A percentile compares a stretch with the other conserved stretches of the same genome.
Evolutionary conservation across 2,113 vertebrate species (phyloP).

Genomic region (Oreochromis spilurus): DNA sequence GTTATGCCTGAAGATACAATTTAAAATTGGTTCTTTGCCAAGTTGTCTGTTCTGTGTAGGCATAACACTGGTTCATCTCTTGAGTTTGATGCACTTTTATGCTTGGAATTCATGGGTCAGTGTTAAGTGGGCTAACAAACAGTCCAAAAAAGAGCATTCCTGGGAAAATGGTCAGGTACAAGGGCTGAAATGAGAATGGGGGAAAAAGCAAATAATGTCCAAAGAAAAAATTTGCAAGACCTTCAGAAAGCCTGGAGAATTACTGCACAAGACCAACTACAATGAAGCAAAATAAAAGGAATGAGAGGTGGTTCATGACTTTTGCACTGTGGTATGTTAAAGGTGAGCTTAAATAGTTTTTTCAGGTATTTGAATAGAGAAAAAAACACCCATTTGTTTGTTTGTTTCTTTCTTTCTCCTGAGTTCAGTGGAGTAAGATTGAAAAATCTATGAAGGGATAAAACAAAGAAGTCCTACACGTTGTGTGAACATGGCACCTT

Average conservation of each 20-base stretch:
- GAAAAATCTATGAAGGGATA: conserved; percentile 58
- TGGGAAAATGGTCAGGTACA: no score
- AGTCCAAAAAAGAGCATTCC: no score
- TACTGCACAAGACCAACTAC: background rate
- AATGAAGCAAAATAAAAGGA: background rate
- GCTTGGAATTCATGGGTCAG: background rate
- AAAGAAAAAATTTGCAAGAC: background rate
- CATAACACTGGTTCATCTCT: background rate
- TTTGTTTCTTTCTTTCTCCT: background rate
- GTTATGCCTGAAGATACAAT: background rate
- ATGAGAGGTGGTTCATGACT: background rate
- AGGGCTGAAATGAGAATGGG: no score
- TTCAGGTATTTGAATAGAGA: background rate
- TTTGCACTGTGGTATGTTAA: background rate
- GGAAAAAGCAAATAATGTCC: no score
- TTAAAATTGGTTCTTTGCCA: background rate
- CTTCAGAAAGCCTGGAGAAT: background rate
- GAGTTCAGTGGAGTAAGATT: conserved; percentile 19
- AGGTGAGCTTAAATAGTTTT: background rate
- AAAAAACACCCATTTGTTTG: background rate
- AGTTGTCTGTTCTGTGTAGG: background rate
- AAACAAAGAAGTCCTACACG: conserved; percentile 43
- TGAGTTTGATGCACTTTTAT: background rate
- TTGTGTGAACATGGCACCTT: conserved; percentile 47
- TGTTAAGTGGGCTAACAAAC: background rate